Conservation (phyloP, 2,888 invertebrate genomes). For the Yponomeuta cagnagella region DNA sequence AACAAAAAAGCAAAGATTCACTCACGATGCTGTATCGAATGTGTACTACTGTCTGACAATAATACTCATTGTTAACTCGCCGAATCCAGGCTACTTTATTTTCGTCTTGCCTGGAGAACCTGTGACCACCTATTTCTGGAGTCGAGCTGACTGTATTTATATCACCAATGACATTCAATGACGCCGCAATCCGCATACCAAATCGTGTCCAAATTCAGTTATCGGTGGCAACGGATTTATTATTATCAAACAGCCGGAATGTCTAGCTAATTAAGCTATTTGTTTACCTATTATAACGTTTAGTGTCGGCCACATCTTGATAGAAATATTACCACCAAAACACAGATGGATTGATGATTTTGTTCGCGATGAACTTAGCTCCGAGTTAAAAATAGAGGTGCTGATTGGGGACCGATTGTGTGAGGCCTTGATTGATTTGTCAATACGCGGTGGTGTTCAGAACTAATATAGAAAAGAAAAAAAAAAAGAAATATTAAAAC, state of each 20-base stretch:
- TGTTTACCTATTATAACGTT: neutral
- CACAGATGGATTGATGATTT: no score
- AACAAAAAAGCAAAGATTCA: constrained; percentile 19
- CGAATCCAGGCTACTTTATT: constrained; percentile 75
- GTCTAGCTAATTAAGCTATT: constrained; percentile 6
- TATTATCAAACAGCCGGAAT: neutral
- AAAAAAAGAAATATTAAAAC: no score
- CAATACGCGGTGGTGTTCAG: neutral
- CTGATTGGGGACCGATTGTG: constrained; percentile 9
- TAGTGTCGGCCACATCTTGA: no score
- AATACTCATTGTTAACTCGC: constrained; percentile 63
- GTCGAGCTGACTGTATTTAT: constrained; percentile 71
- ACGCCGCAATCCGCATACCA: constrained; percentile 51
- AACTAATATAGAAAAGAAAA: no score
- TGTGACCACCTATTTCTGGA: constrained; percentile 77
- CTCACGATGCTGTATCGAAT: constrained; percentile 22
- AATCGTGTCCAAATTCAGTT: constrained; percentile 61
- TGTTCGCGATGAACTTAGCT: constrained; percentile 3
- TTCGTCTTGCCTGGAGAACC: constrained; percentile 77
- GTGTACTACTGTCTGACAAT: constrained; percentile 58
- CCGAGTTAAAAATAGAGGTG: neutral
- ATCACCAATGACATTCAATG: constrained; percentile 76
- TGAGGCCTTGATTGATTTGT: neutral
- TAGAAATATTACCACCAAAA: no score
- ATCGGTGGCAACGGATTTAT: constrained; percentile 16